Percentiles rank a stretch among this genome's conserved stretches.
These are phyloP conservation scores for Agapostemon virescens DNA, from an alignment of 2,888 invertebrate genomes.

Conservation along the genomic window DNA sequence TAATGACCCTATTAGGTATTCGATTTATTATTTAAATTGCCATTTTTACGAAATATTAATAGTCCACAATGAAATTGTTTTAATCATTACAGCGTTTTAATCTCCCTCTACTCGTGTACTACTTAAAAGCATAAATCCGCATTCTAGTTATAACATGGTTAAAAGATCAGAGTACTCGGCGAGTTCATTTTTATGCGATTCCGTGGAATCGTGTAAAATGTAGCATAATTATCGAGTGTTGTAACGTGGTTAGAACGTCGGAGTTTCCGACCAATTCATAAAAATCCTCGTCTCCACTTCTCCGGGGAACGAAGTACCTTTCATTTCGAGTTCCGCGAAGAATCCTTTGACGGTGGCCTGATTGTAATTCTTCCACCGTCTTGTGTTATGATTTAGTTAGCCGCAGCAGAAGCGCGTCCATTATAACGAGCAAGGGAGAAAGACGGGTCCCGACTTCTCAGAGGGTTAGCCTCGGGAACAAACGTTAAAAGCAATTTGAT, in stretches of 20 bases:
- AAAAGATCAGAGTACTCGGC: background rate
- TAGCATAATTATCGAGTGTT: background rate
- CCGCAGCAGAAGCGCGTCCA: background rate
- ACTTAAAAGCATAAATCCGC: no score
- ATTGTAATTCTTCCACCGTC: constrained; percentile 1
- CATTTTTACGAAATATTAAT: no score
- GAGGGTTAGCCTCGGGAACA: background rate
- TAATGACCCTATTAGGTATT: no score
- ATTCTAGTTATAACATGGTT: no score
- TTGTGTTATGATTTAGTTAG: constrained; percentile 11
- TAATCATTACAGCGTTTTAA: no score
- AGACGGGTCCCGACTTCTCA: constrained; percentile 5
- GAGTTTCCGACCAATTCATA: background rate
- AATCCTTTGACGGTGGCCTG: background rate
- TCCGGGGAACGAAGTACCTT: background rate
- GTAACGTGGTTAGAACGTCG: background rate
- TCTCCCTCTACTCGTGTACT: no score
- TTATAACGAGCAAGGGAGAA: background rate
- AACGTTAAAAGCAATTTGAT: constrained; percentile 17
- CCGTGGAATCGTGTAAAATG: background rate
- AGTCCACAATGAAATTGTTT: no score
- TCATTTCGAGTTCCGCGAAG: background rate
- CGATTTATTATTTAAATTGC: no score
- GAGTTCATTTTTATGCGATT: background rate
- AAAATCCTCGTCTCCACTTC: background rate